Conservation (phyloP, 2,113 vertebrate genomes). For the Aplodontia rufa region DNA sequence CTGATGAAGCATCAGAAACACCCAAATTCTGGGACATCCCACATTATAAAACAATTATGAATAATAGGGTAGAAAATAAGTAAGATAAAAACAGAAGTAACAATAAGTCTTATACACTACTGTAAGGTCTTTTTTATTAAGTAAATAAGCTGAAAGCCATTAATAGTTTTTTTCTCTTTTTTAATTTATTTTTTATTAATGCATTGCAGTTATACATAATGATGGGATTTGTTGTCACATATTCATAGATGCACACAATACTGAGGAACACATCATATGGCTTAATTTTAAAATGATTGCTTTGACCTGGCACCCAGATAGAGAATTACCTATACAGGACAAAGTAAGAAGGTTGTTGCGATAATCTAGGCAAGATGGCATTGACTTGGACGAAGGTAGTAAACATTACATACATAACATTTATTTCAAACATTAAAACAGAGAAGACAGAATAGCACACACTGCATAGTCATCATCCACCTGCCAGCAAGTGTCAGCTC, state of each 20-base stretch:
- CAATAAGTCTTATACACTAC: not conserved
- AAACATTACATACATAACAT: not conserved
- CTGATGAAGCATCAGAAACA: not conserved
- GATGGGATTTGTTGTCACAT: too few relatives aligned
- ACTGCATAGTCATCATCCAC: not conserved
- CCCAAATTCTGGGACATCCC: not conserved
- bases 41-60: not conserved
- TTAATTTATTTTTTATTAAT: too few relatives aligned
- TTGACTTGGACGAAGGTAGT: not conserved
- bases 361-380: not conserved
- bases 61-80: not conserved
- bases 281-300: not conserved
- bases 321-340: not conserved
- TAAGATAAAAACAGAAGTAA: conserved; percentile 1
- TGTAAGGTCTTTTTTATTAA: not conserved
- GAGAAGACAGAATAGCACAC: not conserved
- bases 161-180: not conserved
- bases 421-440: not conserved
- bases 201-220: too few relatives aligned
- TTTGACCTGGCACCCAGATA: not conserved
- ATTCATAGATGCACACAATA: too few relatives aligned
- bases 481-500: not conserved
- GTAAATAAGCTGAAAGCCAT: not conserved
- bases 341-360: not conserved
- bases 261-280: not conserved